Percentiles rank a stretch among this genome's conserved stretches.
These are phyloP conservation scores for Pheosia gnoma DNA, from an alignment of 2,888 invertebrate genomes.

Conservation along the genomic window DNA sequence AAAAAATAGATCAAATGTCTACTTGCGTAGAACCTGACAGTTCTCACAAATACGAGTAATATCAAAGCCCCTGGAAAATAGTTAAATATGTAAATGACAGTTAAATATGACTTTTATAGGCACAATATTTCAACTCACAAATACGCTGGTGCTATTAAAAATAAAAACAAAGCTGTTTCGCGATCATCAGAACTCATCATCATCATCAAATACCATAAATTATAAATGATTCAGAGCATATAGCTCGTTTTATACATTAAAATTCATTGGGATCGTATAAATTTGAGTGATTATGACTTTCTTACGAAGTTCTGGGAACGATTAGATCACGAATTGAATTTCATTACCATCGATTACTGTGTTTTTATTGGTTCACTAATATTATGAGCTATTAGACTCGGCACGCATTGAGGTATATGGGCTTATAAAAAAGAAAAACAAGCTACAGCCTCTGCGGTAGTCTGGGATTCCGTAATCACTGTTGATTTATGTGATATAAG, in stretches of 20 bases:
- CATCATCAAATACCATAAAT: slow-evolving; percentile 36
- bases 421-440: slow-evolving; percentile 35
- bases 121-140: slow-evolving; percentile 24
- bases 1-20: no score
- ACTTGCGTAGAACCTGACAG: no score
- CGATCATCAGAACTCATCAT: slow-evolving; percentile 16
- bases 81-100: slow-evolving; percentile 15
- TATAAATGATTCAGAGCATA: slow-evolving; percentile 3
- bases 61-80: no score
- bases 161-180: slow-evolving; percentile 34
- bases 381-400: slow-evolving; percentile 36
- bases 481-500: slow-evolving; percentile 19
- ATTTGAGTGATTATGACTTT: slow-evolving; percentile 37
- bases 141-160: slow-evolving; percentile 25
- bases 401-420: slow-evolving; percentile 22
- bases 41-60: no score
- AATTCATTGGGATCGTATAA: slow-evolving; percentile 31
- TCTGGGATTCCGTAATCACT: slow-evolving; percentile 20
- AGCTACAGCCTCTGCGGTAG: slow-evolving; percentile 26
- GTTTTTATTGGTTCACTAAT: slow-evolving; percentile 37
- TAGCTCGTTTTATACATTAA: slow-evolving; percentile 17
- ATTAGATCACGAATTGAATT: slow-evolving; percentile 40
- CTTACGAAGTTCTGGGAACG: slow-evolving; percentile 25
- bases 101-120: slow-evolving; percentile 36
- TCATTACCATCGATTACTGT: slow-evolving; percentile 40